Percentiles rank a stretch among this genome's conserved stretches.
phyloP scores from a whole-genome alignment of 2,888 invertebrate species.

The Chloroclysta siterata region DNA sequence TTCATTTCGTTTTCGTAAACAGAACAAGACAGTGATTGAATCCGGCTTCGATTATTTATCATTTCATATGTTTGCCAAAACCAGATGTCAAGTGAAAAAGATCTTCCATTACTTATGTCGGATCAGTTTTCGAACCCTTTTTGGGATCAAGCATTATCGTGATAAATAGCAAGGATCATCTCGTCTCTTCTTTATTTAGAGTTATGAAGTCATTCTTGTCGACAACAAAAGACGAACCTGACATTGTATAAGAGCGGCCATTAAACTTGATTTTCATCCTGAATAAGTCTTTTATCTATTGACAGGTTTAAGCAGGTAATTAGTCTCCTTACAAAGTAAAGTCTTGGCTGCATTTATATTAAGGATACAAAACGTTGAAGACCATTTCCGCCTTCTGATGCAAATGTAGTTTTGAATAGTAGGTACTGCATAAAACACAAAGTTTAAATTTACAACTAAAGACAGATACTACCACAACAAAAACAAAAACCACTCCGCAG shows the following conservation, averaged over 20 bases:
- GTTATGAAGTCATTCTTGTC: slow-evolving; percentile 48
- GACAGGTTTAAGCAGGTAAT: slow-evolving; percentile 40
- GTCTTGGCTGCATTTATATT: slow-evolving; percentile 36
- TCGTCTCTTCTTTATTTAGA: slow-evolving; percentile 46
- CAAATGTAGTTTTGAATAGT: slow-evolving; percentile 20
- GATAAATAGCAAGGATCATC: slow-evolving; percentile 36
- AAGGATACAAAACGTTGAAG: slow-evolving; percentile 33
- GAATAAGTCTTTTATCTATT: slow-evolving; percentile 51
- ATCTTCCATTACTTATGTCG: slow-evolving; percentile 30
- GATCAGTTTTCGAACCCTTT: slow-evolving; percentile 29
- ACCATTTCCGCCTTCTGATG: slow-evolving; percentile 25
- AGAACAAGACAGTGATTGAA: slow-evolving; percentile 19
- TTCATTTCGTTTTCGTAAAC: slow-evolving; percentile 10
- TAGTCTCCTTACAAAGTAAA: slow-evolving; percentile 39
- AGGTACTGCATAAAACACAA: slow-evolving; percentile 39
- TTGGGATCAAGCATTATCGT: slow-evolving; percentile 22
- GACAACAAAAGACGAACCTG: slow-evolving; percentile 54
- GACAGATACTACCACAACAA: slow-evolving; percentile 53
- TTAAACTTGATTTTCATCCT: slow-evolving; percentile 56
- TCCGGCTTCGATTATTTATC: slow-evolving; percentile 19
- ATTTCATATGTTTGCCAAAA: slow-evolving; percentile 20
- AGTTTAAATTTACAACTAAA: slow-evolving; percentile 33
- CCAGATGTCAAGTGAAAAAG: slow-evolving; percentile 28
- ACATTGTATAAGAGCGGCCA: slow-evolving; percentile 58
- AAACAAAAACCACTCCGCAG: slow-evolving; percentile 66